Percentiles rank a stretch among this genome's conserved stretches.
phyloP scores from a whole-genome alignment of 2,888 invertebrate genomes.

The Pachymerium ferrugineum region DNA sequence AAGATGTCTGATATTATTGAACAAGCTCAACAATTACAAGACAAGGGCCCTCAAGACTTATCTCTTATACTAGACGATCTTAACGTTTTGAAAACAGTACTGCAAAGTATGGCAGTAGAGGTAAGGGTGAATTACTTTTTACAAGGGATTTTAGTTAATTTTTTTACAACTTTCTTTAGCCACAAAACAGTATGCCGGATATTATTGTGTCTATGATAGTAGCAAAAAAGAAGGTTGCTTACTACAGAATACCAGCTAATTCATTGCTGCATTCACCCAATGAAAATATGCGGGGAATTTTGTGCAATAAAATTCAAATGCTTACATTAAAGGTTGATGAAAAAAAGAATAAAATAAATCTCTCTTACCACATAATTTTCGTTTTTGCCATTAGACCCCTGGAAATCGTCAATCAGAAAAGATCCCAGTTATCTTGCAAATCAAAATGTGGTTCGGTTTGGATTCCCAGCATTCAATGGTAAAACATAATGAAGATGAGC shows the following conservation, averaged over 20 bases:
- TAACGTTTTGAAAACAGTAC: background rate
- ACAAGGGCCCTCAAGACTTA: background rate
- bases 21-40: background rate
- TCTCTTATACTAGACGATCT: background rate
- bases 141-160: background rate
- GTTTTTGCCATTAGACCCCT: background rate
- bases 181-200: constrained; percentile 52
- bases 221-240: constrained; percentile 49
- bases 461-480: constrained; percentile 43
- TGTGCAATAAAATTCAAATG: constrained; percentile 48
- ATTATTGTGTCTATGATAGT: constrained; percentile 51
- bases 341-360: background rate
- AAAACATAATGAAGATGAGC: background rate
- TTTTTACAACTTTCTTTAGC: constrained; percentile 43
- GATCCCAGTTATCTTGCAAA: constrained; percentile 47
- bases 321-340: constrained; percentile 43
- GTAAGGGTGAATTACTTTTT: background rate
- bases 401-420: constrained; percentile 36
- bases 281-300: constrained; percentile 44
- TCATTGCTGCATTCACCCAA: constrained; percentile 46
- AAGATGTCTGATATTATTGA: background rate
- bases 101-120: background rate
- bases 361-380: background rate
- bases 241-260: constrained; percentile 49
- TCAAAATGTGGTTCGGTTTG: constrained; percentile 50